These are phyloP conservation scores for Phoenoteleia sp. DNA, from an alignment of 2,888 invertebrate species.

Conservation along the genomic window DNA sequence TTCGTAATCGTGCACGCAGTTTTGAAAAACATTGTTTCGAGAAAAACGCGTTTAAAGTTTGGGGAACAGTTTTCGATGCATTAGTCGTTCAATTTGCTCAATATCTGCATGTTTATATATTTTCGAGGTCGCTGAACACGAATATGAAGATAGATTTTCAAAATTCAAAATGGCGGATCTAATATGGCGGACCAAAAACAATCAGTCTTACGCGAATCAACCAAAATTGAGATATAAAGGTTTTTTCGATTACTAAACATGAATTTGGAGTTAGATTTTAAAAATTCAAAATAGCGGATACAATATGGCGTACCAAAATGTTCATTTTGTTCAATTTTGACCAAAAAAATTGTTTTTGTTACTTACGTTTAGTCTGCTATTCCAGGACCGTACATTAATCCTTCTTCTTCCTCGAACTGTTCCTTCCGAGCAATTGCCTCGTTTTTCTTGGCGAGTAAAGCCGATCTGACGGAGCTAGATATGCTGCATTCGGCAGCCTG, in stretches of 20 bases:
- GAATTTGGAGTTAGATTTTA: neutral
- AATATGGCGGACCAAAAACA: too few relatives aligned
- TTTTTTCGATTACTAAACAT: constrained; percentile 3
- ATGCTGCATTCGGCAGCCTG: constrained; percentile 10
- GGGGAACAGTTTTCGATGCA: constrained; percentile 13
- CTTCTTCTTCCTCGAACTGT: constrained; percentile 2
- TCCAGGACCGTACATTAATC: neutral
- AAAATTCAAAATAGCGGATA: too few relatives aligned
- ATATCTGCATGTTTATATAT: constrained; percentile 4
- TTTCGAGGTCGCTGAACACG: too few relatives aligned
- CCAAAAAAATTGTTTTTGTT: constrained; percentile 25
- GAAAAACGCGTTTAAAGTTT: constrained; percentile 13
- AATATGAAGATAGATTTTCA: too few relatives aligned
- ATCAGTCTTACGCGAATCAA: constrained; percentile 17
- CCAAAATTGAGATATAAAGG: constrained; percentile 8
- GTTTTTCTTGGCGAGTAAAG: constrained; percentile 16
- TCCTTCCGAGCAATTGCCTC: constrained; percentile 5
- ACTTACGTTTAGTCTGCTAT: constrained; percentile 25
- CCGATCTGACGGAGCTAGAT: constrained; percentile 11
- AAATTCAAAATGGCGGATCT: too few relatives aligned
- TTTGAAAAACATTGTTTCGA: constrained; percentile 5
- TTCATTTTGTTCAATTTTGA: constrained; percentile 18
- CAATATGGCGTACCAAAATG: constrained; percentile 11
- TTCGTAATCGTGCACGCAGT: constrained; percentile 11
- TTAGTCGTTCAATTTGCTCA: constrained; percentile 10